Conservation (phyloP, 2,888 invertebrate species). For the Bellardia pandia region DNA sequence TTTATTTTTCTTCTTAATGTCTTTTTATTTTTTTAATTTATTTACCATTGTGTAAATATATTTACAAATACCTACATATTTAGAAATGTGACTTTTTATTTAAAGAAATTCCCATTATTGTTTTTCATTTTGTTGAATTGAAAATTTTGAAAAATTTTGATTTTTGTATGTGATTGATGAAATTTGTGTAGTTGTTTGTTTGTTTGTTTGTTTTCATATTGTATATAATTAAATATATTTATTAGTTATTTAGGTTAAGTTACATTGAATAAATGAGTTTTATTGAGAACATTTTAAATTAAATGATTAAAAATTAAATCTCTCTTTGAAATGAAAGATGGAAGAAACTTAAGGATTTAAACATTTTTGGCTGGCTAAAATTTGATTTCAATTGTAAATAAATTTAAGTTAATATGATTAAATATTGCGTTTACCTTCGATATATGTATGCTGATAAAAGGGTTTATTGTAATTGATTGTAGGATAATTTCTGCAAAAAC, state of each 20-base stretch:
- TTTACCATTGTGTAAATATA: background rate
- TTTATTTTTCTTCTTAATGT: slow-evolving; percentile 1
- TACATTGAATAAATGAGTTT: slow-evolving; percentile 81
- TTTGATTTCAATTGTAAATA: too few relatives aligned
- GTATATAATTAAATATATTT: slow-evolving; percentile 59
- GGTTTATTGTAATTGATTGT: too few relatives aligned
- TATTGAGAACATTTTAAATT: background rate
- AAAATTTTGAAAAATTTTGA: background rate
- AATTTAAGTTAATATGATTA: too few relatives aligned
- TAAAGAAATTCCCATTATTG: background rate
- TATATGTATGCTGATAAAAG: too few relatives aligned
- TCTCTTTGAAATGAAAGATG: background rate
- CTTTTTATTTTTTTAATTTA: too few relatives aligned
- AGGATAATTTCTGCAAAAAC: too few relatives aligned
- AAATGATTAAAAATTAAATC: background rate
- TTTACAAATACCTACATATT: background rate
- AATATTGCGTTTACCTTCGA: too few relatives aligned
- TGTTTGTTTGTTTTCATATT: slow-evolving; percentile 33
- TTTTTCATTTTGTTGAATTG: background rate
- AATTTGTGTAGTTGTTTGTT: slow-evolving; percentile 30
- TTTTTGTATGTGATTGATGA: slow-evolving; percentile 40
- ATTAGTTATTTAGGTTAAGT: slow-evolving; percentile 79
- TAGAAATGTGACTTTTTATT: background rate
- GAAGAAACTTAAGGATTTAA: background rate
- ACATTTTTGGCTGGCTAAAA: too few relatives aligned